Evolutionary conservation across 1,140 invertebrate species (phyloP).

Genomic region (Sipha flava): DNA sequence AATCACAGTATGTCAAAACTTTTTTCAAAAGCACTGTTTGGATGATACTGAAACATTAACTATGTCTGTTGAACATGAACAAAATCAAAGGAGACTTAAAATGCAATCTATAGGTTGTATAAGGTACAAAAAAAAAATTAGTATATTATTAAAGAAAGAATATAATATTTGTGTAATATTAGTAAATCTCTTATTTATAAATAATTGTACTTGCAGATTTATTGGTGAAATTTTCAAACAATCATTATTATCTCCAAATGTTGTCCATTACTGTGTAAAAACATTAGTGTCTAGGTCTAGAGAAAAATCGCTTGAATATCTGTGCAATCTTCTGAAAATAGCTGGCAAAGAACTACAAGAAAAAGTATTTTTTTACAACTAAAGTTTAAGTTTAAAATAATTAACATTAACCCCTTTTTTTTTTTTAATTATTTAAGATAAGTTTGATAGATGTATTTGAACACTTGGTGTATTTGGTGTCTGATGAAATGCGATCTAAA

Average conservation of each 20-base stretch:
- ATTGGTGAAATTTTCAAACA: conserved; percentile 15
- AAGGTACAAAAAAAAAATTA: too few relatives aligned
- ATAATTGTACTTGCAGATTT: conserved; percentile 7
- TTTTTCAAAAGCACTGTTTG: conserved; percentile 13
- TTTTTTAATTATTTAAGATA: neutral
- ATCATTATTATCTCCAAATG: neutral
- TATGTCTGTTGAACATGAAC: neutral
- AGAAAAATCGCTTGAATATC: conserved; percentile 1
- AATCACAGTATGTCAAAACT: neutral
- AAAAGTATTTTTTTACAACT: neutral
- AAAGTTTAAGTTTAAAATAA: neutral
- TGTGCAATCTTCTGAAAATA: conserved; percentile 11
- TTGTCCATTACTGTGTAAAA: neutral
- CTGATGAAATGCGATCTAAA: conserved; percentile 23
- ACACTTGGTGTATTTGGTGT: neutral
- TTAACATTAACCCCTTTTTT: neutral
- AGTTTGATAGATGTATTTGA: neutral
- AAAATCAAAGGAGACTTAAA: neutral
- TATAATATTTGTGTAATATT: too few relatives aligned
- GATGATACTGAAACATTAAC: neutral
- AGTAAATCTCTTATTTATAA: too few relatives aligned
- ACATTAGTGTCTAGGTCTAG: neutral
- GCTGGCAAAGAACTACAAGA: conserved; percentile 18
- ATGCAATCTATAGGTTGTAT: conserved; percentile 18
- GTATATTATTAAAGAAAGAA: too few relatives aligned